Evolutionary conservation across 2,113 vertebrate genomes (phyloP).

Genomic region (Etheostoma cragini): DNA sequence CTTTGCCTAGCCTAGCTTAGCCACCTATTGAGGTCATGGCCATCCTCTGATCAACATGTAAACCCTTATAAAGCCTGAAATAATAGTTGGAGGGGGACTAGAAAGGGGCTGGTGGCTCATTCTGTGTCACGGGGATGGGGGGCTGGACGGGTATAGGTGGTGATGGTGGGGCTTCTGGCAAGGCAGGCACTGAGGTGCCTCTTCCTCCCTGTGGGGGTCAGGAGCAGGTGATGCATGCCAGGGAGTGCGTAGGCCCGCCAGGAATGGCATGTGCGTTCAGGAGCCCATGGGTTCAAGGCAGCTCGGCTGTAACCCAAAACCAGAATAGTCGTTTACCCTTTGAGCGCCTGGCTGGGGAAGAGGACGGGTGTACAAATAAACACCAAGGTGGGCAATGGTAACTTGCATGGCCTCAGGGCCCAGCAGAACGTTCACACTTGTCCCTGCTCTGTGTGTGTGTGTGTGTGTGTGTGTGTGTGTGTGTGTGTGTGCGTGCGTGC

Average conservation of each 20-base stretch:
- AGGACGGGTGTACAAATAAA: conserved; percentile 82
- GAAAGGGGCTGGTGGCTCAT: conserved; percentile 69
- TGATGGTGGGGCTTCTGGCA: conserved; percentile 46
- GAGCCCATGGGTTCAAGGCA: conserved; percentile 85
- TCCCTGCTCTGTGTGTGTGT: conserved; percentile 34
- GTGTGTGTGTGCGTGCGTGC: conserved; percentile 21
- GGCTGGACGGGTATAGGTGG: conserved; percentile 41
- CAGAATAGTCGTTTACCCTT: conserved; percentile 89
- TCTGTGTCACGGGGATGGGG: conserved; percentile 45
- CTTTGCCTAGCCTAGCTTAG: conserved; percentile 66
- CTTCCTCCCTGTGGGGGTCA: conserved; percentile 67
- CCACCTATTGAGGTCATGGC: conserved; percentile 69
- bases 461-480: conserved; percentile 34
- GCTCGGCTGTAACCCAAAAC: conserved; percentile 83
- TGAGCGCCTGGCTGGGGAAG: conserved; percentile 76
- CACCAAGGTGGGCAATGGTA: conserved; percentile 78
- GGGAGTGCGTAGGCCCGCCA: conserved; percentile 74
- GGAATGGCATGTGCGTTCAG: conserved; percentile 83
- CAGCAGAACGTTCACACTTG: conserved; percentile 69
- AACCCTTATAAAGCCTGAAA: conserved; percentile 81
- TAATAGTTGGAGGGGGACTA: conserved; percentile 62
- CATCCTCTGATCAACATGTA: conserved; percentile 69
- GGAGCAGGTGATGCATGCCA: conserved; percentile 75
- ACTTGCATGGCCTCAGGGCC: conserved; percentile 62
- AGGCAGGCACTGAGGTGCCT: conserved; percentile 65